Evolutionary conservation across 2,113 vertebrate genomes (phyloP), one percentile per base, ranked within the genome.

Genomic region (Gracilinanus agilis): DNA sequence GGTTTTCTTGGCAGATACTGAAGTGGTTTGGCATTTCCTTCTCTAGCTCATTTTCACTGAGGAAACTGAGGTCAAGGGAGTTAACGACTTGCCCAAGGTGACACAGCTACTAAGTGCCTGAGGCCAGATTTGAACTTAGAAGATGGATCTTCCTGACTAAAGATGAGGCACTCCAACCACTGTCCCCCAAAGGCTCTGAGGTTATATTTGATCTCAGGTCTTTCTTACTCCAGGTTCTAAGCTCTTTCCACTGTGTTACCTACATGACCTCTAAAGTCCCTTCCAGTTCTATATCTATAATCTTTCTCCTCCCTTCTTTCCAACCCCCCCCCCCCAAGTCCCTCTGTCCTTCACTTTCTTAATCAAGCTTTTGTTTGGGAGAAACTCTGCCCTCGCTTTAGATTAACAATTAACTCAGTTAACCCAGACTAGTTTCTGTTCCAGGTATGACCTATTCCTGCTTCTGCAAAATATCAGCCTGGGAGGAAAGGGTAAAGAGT

Each of bases 341-440:
- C 56, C 58, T 83, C 67, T 83, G 67, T 83, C 67, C 67, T 83
- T 83, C 67, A 83, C 67, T 83, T 34, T 83, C 67, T 83, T 40
- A 83, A 6, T 83, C 67, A 83, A 40, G 67, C 67, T 83, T 83
- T 83, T 83, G 67, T 83, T 83, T 40, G 16, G 19, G 83, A 53
- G 54, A 95, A 96, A 96, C 92, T 92, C 40, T 97, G 67, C 55
- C 53, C 88, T 49, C 44, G 90, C 61, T 93, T 96, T 96, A 90
- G 97, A 97, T 98, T 98, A 98, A 98, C 97, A 96, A 98, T 97
- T 98, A 97, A 98, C 97, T 96, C 90, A 90, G 94, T 97, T 98
- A 97, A 98, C 97, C 96, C 92, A 93, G 96, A 92, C 61, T 92
- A 90, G 90, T 93, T 96, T 96, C 94, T 93, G 93, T 93, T 95